phyloP scores from a whole-genome alignment of 2,113 vertebrate genomes.

The Melanerpes aurifrons region DNA sequence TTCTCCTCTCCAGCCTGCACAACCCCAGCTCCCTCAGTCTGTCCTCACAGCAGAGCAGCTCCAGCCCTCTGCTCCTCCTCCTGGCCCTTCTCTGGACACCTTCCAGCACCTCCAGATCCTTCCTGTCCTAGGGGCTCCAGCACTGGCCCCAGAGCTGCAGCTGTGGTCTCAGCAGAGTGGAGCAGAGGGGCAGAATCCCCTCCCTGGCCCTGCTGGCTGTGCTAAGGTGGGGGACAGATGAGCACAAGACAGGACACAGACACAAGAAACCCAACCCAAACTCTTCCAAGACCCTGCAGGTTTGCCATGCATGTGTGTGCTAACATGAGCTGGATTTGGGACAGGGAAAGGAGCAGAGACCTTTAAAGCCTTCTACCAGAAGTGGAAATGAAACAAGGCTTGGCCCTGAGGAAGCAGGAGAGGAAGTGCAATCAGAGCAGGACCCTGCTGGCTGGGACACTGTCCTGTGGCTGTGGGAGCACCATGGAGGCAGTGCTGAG shows the following conservation, averaged over 20 bases:
- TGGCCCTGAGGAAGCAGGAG: background rate
- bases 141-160: no score
- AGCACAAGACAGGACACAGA: background rate
- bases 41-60: no score
- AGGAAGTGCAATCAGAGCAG: background rate
- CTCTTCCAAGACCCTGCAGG: background rate
- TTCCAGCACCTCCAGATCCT: no score
- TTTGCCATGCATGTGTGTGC: background rate
- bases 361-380: conserved; percentile 10
- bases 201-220: no score
- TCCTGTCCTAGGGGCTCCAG: no score
- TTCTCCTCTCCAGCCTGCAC: no score
- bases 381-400: conserved; percentile 1
- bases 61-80: no score
- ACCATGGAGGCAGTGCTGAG: background rate
- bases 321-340: background rate
- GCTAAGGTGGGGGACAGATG: background rate
- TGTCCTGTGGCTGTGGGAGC: background rate
- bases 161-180: no score
- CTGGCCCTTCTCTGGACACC: no score
- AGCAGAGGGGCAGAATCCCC: no score
- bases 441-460: background rate
- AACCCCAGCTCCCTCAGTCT: no score
- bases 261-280: rapidly evolving
- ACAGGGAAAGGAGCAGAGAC: background rate